Base-by-base conservation (phyloP, 2,888 invertebrate genomes). In the Drosophila meridionalis region DNA sequence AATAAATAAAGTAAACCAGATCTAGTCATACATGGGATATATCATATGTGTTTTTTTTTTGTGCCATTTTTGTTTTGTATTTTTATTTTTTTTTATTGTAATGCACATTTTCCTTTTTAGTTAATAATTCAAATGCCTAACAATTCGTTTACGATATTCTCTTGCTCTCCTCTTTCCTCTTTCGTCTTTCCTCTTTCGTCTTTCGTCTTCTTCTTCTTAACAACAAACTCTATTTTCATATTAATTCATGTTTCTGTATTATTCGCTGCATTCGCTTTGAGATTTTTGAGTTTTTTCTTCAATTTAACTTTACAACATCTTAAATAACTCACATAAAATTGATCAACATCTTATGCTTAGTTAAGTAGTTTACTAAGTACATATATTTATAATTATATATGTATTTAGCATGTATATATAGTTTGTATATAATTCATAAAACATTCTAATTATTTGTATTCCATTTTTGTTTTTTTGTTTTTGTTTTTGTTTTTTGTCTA, bases 381-480 rank as follows among this genome's bases (percentile, higher is more conserved):
- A 48, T 30, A 48, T 48, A 48, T 12, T 30, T 30, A 47, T 28
- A 26, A 2, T 5, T 9, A 30, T 30, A 30, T 48, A 30, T 30
- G 0, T 32, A n/a, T 32, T 2, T 32, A 7, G 28, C 6, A 11
- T 32, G 9, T 50, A 14, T 50, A 50, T 50, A 50, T 50, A 50
- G 81, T 73, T 84, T 84, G 84, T 89, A 84, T 85, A 89, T 80
- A 87, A 87, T 89, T 82, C 84, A 87, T 87, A 84, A 84, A 84
- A 84, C 84, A 83, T 81, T 87, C 79, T 83, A 87, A 76, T 78
- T 83, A 57, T 83, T 32, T 50, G 32, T 50, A 32, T 50, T 32
- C 20, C 20, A 9, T 70, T 52, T 73, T 66, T 55, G n/a, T 69
- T 62, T 69, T 62, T 72, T 20, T 32, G n/a, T 70, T 52, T 73